Evolutionary conservation across 2,113 vertebrate genomes (phyloP).

Genomic region (Chelonoidis abingdonii): DNA sequence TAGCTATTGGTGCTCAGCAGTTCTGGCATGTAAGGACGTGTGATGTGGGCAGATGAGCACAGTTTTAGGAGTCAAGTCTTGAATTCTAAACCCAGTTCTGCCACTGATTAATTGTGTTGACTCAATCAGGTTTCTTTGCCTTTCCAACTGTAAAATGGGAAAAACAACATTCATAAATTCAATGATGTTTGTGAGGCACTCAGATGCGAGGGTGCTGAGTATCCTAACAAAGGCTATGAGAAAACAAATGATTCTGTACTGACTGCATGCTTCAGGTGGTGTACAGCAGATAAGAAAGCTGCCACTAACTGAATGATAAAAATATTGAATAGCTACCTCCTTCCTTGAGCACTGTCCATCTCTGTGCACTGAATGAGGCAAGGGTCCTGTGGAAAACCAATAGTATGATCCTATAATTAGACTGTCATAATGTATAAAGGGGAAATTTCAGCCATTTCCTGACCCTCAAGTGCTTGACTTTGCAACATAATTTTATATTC

Average conservation of each 20-base stretch:
- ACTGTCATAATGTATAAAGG: neutral
- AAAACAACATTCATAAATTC: neutral
- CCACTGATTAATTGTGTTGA: accelerated
- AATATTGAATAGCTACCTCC: neutral
- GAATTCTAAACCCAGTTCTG: neutral
- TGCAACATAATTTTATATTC: neutral
- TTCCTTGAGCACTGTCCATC: neutral
- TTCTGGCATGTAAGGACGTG: too few relatives aligned
- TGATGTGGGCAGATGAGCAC: neutral
- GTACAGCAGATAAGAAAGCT: neutral
- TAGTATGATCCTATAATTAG: neutral
- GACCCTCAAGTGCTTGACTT: neutral
- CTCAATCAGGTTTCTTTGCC: neutral
- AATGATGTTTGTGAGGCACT: neutral
- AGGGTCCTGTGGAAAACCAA: neutral
- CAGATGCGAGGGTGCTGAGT: neutral
- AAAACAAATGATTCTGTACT: neutral
- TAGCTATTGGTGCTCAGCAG: neutral
- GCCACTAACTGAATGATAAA: neutral
- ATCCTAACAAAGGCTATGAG: neutral
- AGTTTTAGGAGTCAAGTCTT: neutral
- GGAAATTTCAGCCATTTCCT: neutral
- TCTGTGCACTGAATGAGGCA: neutral
- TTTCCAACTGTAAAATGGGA: neutral
- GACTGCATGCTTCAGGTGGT: accelerated